Conservation (phyloP, 2,113 vertebrate genomes). For the Scomber japonicus region DNA sequence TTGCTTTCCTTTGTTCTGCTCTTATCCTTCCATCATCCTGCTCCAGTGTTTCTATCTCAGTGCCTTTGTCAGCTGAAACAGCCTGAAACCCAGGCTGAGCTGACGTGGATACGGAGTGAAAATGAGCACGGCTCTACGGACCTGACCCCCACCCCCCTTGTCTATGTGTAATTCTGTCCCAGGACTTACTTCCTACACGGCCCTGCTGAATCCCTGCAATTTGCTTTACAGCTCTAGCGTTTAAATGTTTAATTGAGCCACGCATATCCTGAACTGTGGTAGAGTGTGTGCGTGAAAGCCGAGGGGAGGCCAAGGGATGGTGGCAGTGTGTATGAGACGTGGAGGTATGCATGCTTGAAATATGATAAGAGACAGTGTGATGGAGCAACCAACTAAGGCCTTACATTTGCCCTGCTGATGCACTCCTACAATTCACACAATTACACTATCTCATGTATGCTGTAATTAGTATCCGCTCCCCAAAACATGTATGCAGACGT, state of each 20-base stretch:
- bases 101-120: constrained; percentile 27
- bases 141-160: constrained; percentile 67
- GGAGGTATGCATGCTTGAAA: constrained; percentile 33
- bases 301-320: constrained; percentile 17
- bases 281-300: constrained; percentile 24
- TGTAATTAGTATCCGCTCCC: background rate
- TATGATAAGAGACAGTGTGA: constrained; percentile 49
- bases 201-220: constrained; percentile 77
- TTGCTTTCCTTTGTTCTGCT: constrained; percentile 64
- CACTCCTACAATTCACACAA: constrained; percentile 33
- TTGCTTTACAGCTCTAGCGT: constrained; percentile 78
- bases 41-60: constrained; percentile 63
- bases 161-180: constrained; percentile 69
- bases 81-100: constrained; percentile 61
- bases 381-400: constrained; percentile 48
- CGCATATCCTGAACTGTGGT: constrained; percentile 58
- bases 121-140: constrained; percentile 47
- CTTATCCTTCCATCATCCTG: constrained; percentile 62
- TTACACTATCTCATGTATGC: background rate
- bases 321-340: constrained; percentile 29
- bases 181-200: constrained; percentile 75
- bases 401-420: constrained; percentile 54
- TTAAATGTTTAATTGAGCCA: constrained; percentile 85
- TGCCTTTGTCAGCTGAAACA: constrained; percentile 67
- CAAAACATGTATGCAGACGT: background rate